Conservation (phyloP, 1,140 invertebrate genomes). For the Gonioctena quinquepunctata region DNA sequence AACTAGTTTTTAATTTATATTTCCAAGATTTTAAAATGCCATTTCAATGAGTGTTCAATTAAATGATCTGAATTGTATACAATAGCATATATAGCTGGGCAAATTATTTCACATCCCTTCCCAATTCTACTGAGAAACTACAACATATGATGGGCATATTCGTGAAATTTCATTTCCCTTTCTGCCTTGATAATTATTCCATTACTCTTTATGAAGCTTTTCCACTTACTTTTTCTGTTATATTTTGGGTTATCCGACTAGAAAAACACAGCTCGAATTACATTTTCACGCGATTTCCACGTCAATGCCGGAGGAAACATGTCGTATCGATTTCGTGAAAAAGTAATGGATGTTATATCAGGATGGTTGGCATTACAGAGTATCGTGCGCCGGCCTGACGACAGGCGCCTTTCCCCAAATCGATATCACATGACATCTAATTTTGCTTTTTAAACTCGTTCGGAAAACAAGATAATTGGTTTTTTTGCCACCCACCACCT, state of each 20-base stretch:
- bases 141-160: no score
- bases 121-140: no score
- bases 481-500: background rate
- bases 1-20: no score
- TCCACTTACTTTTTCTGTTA: background rate
- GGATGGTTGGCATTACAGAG: constrained; percentile 9
- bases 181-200: no score
- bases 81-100: no score
- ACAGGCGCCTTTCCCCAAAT: constrained; percentile 16
- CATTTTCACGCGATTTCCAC: background rate
- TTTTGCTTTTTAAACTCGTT: background rate
- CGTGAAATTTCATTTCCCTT: no score
- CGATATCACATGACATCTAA: constrained; percentile 7
- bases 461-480: background rate
- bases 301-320: background rate
- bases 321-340: background rate
- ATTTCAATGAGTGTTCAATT: no score
- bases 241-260: background rate
- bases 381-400: constrained; percentile 10
- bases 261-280: background rate
- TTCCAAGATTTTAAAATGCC: no score
- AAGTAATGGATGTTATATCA: background rate
- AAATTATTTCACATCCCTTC: no score
- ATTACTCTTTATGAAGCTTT: no score
- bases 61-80: no score